Base-by-base conservation (phyloP, 2,888 invertebrate species). In the Rhagophthalmus giganteus region DNA sequence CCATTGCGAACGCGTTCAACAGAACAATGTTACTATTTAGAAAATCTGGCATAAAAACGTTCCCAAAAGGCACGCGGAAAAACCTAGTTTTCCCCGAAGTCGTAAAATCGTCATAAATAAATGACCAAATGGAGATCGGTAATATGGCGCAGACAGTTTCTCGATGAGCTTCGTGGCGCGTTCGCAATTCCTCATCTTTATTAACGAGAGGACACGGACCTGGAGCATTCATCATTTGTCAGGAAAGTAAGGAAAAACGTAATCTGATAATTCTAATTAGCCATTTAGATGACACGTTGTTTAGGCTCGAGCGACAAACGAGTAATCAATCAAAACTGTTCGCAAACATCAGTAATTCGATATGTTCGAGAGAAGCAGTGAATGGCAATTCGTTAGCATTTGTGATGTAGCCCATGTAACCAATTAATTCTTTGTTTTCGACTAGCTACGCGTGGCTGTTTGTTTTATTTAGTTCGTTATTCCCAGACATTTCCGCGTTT, bases 381-480 rank as follows among this genome's bases (percentile, higher is more conserved):
- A 55, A 52, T 52, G 55, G 41, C 47, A 44, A 55, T 55, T 55
- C 55, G 55, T 55, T 55, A 55, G 55, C 57, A 56, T 61, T 59
- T 58, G 61, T 58, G 61, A 62, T 61, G 63, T 58, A 55, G 60
- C 60, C 63, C 60, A 61, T 61, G 63, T 60, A 58, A 60, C 60
- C 64, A 64, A 64, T 64, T 64, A 63, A 63, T 61, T 62, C 64
- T 62, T 64, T 64, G 64, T 62, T 57, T 59, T 44, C 50, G 55
- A 54, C 57, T 57, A 54, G 54, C 44, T 48, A 48, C 42, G 42
- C 42, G 49, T 35, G 44, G 34, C 34, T 45, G 47, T 54, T 54
- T 49, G 45, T 45, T 54, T 49, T 54, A 48, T 48, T 54, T 54
- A 48, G 54, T 49, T 49, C 51, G 45, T 52, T 52, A 52, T 48